A percentile compares a stretch with the other conserved stretches of the same genome.
Conservation (phyloP, 2,113 vertebrate genomes). For the Paradoxurus hermaphroditus region DNA sequence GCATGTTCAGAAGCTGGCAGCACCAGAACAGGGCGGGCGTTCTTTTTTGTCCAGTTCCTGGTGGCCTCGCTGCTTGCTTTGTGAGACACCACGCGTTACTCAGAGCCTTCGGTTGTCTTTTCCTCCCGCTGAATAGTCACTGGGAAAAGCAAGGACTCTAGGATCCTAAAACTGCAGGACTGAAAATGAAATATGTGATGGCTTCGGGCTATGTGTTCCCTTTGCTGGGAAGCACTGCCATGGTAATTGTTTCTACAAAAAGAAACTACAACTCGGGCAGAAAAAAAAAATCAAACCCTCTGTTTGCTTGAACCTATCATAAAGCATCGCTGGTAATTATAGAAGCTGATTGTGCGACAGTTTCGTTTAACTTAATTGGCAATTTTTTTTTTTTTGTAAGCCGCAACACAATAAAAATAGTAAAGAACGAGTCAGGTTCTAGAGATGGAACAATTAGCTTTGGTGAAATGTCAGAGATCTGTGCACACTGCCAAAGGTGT, state of each 20-base stretch:
- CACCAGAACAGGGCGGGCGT: rapidly evolving
- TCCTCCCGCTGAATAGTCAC: constrained; percentile 65
- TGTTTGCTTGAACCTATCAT: constrained; percentile 81
- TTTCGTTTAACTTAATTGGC: constrained; percentile 83
- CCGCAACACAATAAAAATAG: constrained; percentile 78
- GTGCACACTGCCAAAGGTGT: constrained; percentile 10
- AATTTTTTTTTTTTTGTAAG: constrained; percentile 75
- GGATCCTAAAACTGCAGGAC: constrained; percentile 85
- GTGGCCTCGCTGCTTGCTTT: constrained; percentile 46
- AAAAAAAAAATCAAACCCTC: constrained; percentile 72
- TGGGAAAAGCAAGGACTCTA: constrained; percentile 78
- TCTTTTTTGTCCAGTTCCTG: not conserved
- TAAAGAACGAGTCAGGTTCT: constrained; percentile 66
- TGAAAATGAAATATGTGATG: constrained; percentile 86
- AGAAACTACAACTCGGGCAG: constrained; percentile 82
- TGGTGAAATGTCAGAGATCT: constrained; percentile 74
- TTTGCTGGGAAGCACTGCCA: constrained; percentile 78
- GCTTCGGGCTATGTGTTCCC: constrained; percentile 80
- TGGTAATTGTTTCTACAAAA: constrained; percentile 84
- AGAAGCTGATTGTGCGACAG: constrained; percentile 80
- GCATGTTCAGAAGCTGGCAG: not conserved
- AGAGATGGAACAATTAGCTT: constrained; percentile 75
- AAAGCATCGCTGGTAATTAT: constrained; percentile 85
- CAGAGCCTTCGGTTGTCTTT: constrained; percentile 65
- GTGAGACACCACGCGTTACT: not conserved